Percentiles rank a stretch among this genome's conserved stretches.
Evolutionary conservation across 2,888 invertebrate species (phyloP).

Genomic region (Amphipyra berbera): DNA sequence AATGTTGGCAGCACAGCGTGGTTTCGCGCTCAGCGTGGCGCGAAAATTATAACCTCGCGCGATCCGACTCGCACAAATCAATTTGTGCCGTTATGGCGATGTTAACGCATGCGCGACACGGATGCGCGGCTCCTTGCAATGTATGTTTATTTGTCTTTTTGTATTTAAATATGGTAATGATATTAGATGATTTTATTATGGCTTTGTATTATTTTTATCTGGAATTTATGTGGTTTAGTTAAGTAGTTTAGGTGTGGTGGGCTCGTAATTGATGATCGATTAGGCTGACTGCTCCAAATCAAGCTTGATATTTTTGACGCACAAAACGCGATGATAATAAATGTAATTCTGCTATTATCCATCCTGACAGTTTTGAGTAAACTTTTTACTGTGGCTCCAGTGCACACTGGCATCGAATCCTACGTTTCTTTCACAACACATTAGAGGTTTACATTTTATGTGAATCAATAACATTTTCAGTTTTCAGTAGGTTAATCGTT

Average conservation of each 20-base stretch:
- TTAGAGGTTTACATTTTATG: too few relatives aligned
- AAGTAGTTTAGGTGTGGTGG: not conserved
- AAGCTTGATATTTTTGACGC: too few relatives aligned
- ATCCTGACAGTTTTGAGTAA: too few relatives aligned
- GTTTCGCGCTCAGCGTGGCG: conserved; percentile 79
- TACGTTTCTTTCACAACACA: too few relatives aligned
- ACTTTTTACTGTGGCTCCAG: too few relatives aligned
- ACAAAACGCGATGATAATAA: too few relatives aligned
- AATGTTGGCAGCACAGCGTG: conserved; percentile 77
- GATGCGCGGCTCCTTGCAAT: conserved; percentile 52
- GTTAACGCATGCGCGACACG: conserved; percentile 68
- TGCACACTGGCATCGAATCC: too few relatives aligned
- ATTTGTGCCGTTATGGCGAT: conserved; percentile 75
- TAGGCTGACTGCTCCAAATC: too few relatives aligned
- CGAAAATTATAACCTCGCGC: conserved; percentile 85
- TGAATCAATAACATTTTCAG: too few relatives aligned
- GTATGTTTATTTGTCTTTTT: conserved; percentile 41
- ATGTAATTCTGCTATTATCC: too few relatives aligned
- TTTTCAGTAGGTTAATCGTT: too few relatives aligned
- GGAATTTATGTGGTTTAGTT: not conserved
- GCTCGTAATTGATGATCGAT: not conserved
- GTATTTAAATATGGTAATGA: conserved; percentile 39
- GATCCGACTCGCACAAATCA: conserved; percentile 78
- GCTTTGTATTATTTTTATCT: not conserved
- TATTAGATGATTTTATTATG: conserved; percentile 26